These are phyloP conservation scores for Ammodytes marinus DNA, from an alignment of 2,113 vertebrate genomes.

Conservation along the genomic window DNA sequence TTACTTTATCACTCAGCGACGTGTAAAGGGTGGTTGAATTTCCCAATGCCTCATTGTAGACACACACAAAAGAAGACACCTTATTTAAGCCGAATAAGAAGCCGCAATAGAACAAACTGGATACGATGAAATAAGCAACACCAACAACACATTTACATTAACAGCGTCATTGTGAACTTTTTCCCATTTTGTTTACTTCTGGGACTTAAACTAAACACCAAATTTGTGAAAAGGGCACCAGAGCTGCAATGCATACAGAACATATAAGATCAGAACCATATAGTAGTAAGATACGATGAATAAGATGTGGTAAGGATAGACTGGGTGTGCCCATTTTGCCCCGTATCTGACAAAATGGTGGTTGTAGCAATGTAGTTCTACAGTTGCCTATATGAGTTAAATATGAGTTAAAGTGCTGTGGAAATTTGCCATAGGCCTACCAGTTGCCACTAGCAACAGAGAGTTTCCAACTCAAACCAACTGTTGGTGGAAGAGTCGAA, in stretches of 20 bases:
- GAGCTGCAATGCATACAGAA: slow-evolving; percentile 28
- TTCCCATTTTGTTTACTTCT: slow-evolving; percentile 26
- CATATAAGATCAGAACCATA: slow-evolving; percentile 32
- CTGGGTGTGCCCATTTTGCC: too few species aligned
- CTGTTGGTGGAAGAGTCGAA: not conserved
- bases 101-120: not conserved
- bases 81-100: slow-evolving; percentile 4
- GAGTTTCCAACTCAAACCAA: not conserved
- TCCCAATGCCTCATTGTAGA: not conserved
- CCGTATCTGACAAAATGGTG: not conserved
- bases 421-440: not conserved
- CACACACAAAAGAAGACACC: not conserved
- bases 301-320: slow-evolving; percentile 44
- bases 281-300: slow-evolving; percentile 11
- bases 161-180: slow-evolving; percentile 16
- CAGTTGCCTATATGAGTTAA: too few species aligned
- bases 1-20: not conserved
- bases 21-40: slow-evolving; percentile 1
- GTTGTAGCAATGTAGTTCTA: too few species aligned
- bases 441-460: not conserved
- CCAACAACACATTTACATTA: not conserved
- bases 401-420: too few species aligned
- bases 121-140: not conserved
- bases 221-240: slow-evolving; percentile 34
- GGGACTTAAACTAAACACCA: slow-evolving; percentile 26